A percentile compares a stretch with the other conserved stretches of the same genome.
phyloP scores from a whole-genome alignment of 2,888 invertebrate genomes.

The Nemurella pictetii region DNA sequence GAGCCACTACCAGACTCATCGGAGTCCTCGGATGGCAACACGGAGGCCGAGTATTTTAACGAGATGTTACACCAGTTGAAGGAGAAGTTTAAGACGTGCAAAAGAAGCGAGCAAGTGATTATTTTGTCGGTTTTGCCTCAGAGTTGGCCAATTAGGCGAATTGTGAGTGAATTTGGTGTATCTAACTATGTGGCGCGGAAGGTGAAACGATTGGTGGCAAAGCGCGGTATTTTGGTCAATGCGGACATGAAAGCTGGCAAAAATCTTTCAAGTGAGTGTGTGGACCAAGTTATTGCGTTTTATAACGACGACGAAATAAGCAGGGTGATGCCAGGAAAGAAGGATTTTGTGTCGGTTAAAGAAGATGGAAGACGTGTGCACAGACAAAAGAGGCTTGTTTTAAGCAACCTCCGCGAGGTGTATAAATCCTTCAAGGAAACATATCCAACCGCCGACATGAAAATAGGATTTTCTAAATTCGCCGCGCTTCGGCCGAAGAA shows the following conservation, averaged over 20 bases:
- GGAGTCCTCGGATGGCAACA: no score
- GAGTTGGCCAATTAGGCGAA: slow-evolving; percentile 24
- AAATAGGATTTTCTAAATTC: slow-evolving; percentile 26
- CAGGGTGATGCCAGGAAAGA: slow-evolving; percentile 14
- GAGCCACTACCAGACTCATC: no score
- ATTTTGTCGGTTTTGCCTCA: slow-evolving; percentile 20
- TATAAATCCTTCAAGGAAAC: slow-evolving; percentile 13
- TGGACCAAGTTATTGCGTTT: neutral
- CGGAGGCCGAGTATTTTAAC: no score
- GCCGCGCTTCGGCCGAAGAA: neutral
- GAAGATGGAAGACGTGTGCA: slow-evolving; percentile 9
- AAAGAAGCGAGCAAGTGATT: slow-evolving; percentile 9
- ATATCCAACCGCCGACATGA: slow-evolving; percentile 7
- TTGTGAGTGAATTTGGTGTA: slow-evolving; percentile 2
- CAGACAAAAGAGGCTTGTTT: slow-evolving; percentile 14
- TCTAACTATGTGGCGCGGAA: slow-evolving; percentile 10
- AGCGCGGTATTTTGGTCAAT: neutral
- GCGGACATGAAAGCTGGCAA: neutral
- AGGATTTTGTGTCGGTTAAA: slow-evolving; percentile 2
- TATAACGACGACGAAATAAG: neutral
- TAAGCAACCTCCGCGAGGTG: neutral
- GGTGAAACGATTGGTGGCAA: neutral
- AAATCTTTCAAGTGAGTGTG: neutral
- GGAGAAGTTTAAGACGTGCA: slow-evolving; percentile 1
- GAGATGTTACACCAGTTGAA: slow-evolving; percentile 23